Conservation (phyloP, 2,797 vertebrate species). For the Poeciliopsis turneri region DNA sequence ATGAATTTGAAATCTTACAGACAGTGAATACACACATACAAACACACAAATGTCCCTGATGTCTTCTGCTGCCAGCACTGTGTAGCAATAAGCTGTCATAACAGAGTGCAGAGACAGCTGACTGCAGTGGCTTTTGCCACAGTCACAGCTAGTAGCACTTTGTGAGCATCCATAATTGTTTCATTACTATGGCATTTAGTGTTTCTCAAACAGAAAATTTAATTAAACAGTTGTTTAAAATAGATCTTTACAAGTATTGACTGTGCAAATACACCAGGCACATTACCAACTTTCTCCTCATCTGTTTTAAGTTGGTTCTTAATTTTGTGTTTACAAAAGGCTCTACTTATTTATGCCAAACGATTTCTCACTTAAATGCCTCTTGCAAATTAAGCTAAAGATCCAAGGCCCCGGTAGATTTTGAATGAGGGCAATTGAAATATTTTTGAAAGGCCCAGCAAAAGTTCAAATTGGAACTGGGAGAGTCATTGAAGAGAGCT, state of each 20-base stretch:
- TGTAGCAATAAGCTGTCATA: constrained; percentile 39
- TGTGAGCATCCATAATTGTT: background rate
- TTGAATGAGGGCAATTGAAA: background rate
- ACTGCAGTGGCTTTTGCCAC: constrained; percentile 54
- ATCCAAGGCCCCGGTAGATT: background rate
- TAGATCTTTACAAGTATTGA: background rate
- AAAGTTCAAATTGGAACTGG: background rate
- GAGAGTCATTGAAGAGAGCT: background rate
- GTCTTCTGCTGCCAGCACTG: constrained; percentile 55
- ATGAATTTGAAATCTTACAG: constrained; percentile 34
- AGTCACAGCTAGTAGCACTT: constrained; percentile 35
- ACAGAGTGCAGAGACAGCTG: constrained; percentile 26
- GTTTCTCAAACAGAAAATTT: background rate
- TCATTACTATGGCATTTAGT: background rate
- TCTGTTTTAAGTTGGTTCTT: background rate
- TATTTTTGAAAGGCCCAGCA: background rate
- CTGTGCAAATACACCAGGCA: background rate
- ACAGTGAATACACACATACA: constrained; percentile 2
- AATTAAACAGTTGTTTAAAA: background rate
- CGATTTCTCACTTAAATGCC: background rate
- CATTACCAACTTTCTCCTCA: background rate
- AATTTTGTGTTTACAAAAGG: background rate
- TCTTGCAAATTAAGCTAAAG: background rate
- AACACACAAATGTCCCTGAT: constrained; percentile 31
- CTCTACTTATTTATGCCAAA: background rate